A percentile compares a stretch with the other conserved stretches of the same genome.
Conservation (phyloP, 35 echinoderm and acorn worm species). For the Heliocidaris erythrogramma region DNA sequence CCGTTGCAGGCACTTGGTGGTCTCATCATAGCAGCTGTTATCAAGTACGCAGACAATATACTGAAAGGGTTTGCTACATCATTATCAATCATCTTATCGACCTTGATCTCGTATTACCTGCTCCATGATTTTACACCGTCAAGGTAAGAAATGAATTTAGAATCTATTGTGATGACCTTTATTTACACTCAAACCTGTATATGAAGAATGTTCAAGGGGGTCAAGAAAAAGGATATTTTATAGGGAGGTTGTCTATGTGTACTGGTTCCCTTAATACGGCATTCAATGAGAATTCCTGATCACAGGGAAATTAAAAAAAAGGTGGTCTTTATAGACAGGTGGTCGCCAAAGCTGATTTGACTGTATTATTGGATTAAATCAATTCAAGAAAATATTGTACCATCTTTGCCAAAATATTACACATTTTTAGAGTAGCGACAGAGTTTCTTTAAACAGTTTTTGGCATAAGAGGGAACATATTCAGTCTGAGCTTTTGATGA, state of each 20-base stretch:
- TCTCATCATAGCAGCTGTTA: constrained; percentile 91
- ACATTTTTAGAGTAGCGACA: neutral
- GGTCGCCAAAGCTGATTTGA: too few species aligned
- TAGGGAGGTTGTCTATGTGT: too few species aligned
- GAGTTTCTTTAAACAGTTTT: neutral
- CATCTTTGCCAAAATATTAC: neutral
- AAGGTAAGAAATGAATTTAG: constrained; percentile 62
- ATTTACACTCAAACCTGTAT: too few species aligned
- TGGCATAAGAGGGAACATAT: neutral
- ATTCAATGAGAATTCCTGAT: too few species aligned
- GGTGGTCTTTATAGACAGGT: too few species aligned
- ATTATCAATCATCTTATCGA: constrained; percentile 94
- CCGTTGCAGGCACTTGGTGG: constrained; percentile 86
- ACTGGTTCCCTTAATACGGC: too few species aligned
- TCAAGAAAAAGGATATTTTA: too few species aligned
- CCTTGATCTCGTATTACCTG: constrained; percentile 79
- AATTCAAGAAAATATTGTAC: neutral
- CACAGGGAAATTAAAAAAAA: too few species aligned
- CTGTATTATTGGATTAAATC: neutral
- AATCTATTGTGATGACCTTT: too few species aligned
- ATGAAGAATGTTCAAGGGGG: too few species aligned
- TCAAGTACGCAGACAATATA: constrained; percentile 99
- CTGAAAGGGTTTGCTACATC: constrained; percentile 98
- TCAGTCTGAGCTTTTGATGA: neutral
- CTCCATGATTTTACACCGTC: constrained; percentile 89